Conservation (phyloP, 2,113 vertebrate species). For the Canis aureus region DNA sequence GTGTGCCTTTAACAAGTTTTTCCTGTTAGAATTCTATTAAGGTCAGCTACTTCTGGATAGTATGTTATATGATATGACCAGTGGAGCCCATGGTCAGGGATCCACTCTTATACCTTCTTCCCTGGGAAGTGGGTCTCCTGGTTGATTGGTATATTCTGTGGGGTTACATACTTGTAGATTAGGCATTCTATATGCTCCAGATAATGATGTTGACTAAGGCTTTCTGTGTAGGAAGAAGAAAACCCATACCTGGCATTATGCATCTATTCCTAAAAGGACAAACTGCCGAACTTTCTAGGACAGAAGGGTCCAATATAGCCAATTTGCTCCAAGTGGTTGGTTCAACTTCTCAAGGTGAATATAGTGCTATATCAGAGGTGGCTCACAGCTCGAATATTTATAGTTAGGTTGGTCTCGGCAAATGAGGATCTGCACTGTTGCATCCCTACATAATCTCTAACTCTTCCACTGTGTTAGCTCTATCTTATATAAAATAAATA, state of each 20-base stretch:
- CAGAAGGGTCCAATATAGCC: neutral
- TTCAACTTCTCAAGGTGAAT: neutral
- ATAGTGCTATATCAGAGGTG: neutral
- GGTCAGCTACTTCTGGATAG: neutral
- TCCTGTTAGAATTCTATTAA: neutral
- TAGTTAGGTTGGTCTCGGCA: neutral
- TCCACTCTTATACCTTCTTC: neutral
- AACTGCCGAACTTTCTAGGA: neutral
- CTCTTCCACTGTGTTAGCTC: neutral
- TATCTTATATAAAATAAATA: neutral
- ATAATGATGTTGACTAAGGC: neutral
- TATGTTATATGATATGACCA: neutral
- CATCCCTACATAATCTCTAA: neutral
- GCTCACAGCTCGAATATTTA: neutral
- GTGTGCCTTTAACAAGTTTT: neutral
- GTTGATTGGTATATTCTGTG: neutral
- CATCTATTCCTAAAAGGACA: neutral
- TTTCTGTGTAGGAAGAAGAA: neutral
- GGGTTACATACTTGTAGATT: neutral
- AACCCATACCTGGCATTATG: neutral
- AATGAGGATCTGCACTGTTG: neutral
- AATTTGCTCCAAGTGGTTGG: neutral
- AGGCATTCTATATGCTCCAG: neutral
- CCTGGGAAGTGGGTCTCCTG: neutral
- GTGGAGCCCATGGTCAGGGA: neutral